phyloP scores from a whole-genome alignment of 2,797 vertebrate species.

The Hylomyscus alleni region DNA sequence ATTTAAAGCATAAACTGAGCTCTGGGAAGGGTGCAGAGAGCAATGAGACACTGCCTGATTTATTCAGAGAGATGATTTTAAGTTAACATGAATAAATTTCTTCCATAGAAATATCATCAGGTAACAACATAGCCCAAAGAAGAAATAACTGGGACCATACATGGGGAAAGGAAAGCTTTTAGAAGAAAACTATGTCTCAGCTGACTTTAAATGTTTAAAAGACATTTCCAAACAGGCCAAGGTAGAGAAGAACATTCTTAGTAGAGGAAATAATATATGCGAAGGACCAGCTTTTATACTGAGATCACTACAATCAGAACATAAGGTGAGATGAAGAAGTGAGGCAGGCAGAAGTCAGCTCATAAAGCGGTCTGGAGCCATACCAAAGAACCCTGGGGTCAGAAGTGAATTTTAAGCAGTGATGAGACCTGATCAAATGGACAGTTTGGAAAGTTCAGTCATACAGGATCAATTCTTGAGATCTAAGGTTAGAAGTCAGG shows the following conservation, averaged over 20 bases:
- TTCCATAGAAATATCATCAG: constrained; percentile 2
- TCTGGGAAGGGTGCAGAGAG: background rate
- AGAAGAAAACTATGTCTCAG: background rate
- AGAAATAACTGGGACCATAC: background rate
- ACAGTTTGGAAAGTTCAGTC: background rate
- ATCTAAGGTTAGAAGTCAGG: background rate
- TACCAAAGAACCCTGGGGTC: background rate
- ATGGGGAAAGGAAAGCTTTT: background rate
- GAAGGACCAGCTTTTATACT: background rate
- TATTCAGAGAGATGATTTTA: background rate
- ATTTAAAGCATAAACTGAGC: background rate
- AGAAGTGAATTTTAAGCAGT: background rate
- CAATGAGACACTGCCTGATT: background rate
- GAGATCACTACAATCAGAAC: background rate
- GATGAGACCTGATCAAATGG: background rate
- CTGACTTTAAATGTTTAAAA: background rate
- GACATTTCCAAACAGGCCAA: background rate
- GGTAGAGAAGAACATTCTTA: background rate
- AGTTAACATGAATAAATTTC: background rate
- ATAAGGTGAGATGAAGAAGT: background rate
- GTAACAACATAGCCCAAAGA: constrained; percentile 6
- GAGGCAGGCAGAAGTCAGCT: background rate
- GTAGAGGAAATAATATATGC: background rate
- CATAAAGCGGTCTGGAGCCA: background rate
- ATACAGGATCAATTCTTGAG: background rate